Conservation (phyloP, 1,140 invertebrate species). For the Vollenhovia emeryi region DNA sequence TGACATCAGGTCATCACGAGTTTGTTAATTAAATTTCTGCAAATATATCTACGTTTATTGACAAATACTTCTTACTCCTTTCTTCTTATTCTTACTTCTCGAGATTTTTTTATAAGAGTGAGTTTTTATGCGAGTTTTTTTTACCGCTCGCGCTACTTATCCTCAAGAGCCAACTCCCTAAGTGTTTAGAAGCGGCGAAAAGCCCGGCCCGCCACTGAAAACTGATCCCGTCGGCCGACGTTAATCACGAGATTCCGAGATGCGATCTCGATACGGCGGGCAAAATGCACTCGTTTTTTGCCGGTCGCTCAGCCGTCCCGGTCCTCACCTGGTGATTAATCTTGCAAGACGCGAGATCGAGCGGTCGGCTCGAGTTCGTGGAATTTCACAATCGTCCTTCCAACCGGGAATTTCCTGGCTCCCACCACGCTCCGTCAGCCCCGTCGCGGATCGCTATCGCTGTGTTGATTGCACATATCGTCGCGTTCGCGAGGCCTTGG, state of each 20-base stretch:
- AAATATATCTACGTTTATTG: background rate
- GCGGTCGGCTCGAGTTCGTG: background rate
- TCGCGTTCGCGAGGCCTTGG: background rate
- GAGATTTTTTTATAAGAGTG: background rate
- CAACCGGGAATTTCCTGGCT: conserved; percentile 33
- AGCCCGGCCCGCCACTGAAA: conserved; percentile 13
- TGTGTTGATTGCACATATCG: conserved; percentile 11
- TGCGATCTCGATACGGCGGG: conserved; percentile 1
- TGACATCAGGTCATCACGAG: background rate
- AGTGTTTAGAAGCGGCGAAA: background rate
- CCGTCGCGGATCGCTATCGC: background rate
- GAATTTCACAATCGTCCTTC: conserved; percentile 48
- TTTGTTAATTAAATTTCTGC: background rate
- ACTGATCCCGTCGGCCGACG: conserved; percentile 39
- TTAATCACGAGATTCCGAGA: conserved; percentile 56
- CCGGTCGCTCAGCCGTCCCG: background rate
- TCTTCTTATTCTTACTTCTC: background rate
- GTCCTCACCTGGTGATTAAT: conserved; percentile 52
- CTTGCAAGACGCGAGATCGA: conserved; percentile 39
- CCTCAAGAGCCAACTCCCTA: background rate
- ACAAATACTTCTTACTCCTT: background rate
- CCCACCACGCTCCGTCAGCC: background rate
- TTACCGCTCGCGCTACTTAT: background rate
- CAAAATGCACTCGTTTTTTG: conserved; percentile 35
- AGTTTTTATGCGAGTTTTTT: background rate